Evolutionary conservation across 2,888 invertebrate genomes (phyloP).

Genomic region (Ormyrus pomaceus): DNA sequence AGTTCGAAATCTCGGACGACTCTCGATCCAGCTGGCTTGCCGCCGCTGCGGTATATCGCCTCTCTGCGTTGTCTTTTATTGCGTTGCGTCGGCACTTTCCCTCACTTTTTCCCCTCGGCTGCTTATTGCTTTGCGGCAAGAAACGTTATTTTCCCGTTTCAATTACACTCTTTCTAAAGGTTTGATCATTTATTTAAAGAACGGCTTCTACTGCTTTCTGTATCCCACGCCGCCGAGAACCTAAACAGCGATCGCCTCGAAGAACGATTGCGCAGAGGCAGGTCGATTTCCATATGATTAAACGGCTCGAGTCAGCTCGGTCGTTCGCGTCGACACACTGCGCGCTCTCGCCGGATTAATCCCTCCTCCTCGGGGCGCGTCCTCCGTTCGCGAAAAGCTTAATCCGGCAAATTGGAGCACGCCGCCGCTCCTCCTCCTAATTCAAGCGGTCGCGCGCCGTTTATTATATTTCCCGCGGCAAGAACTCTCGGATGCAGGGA

Average conservation of each 20-base stretch:
- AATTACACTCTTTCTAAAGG: too few relatives aligned
- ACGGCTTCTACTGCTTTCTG: neutral
- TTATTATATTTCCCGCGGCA: constrained; percentile 24
- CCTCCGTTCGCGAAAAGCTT: constrained; percentile 10
- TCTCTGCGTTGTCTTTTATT: constrained; percentile 54
- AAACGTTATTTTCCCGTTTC: neutral
- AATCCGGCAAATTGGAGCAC: constrained; percentile 33
- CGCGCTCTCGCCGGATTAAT: constrained; percentile 25
- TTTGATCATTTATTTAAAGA: neutral
- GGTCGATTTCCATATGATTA: constrained; percentile 43
- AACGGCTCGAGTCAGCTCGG: constrained; percentile 15
- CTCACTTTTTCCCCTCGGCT: constrained; percentile 6
- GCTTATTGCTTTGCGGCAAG: constrained; percentile 52
- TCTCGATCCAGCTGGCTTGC: constrained; percentile 34
- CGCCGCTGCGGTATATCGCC: constrained; percentile 38
- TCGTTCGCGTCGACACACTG: too few relatives aligned
- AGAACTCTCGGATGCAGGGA: too few relatives aligned
- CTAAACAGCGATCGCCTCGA: constrained; percentile 2
- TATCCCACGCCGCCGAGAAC: neutral
- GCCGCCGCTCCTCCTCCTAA: constrained; percentile 22
- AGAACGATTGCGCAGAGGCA: constrained; percentile 38
- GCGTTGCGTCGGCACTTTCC: constrained; percentile 15
- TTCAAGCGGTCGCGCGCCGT: constrained; percentile 7
- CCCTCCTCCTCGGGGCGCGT: neutral
- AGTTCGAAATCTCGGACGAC: constrained; percentile 60